Evolutionary conservation across 2,113 vertebrate species (phyloP).

Genomic region (Sprattus sprattus): DNA sequence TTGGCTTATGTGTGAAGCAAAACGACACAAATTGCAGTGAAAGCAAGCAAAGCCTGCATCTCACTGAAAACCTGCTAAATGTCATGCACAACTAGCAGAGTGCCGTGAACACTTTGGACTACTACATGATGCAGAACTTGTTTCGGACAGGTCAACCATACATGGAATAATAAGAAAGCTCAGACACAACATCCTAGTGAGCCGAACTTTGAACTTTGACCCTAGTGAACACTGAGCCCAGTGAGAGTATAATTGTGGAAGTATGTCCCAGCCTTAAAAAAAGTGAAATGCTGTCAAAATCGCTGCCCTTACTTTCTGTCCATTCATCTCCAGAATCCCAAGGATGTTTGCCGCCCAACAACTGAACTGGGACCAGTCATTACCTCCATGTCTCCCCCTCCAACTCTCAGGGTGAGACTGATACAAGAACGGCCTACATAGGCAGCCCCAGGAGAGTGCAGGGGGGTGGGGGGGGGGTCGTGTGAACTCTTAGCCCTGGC

Average conservation of each 20-base stretch:
- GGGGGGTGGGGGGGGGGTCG: neutral
- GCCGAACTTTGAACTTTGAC: neutral
- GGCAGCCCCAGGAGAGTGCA: neutral
- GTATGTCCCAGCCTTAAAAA: neutral
- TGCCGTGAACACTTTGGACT: neutral
- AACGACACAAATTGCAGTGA: neutral
- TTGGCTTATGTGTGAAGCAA: neutral
- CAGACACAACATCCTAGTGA: neutral
- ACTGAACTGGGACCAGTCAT: neutral
- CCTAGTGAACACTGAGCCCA: neutral
- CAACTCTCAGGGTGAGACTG: neutral
- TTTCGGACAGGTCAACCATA: neutral
- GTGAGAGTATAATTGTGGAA: neutral
- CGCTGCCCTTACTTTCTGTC: neutral
- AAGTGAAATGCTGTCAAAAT: neutral
- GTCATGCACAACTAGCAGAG: neutral
- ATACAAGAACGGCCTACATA: neutral
- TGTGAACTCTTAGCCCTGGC: constrained; percentile 79
- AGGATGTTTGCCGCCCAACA: neutral
- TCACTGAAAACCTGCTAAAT: neutral
- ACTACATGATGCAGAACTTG: neutral
- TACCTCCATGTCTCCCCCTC: neutral
- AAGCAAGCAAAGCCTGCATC: neutral
- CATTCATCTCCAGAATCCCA: neutral
- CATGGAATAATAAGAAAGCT: neutral